Evolutionary conservation across 2,888 invertebrate genomes (phyloP), one percentile per base, ranked within the genome.

Genomic region (Galeruca laticollis): DNA sequence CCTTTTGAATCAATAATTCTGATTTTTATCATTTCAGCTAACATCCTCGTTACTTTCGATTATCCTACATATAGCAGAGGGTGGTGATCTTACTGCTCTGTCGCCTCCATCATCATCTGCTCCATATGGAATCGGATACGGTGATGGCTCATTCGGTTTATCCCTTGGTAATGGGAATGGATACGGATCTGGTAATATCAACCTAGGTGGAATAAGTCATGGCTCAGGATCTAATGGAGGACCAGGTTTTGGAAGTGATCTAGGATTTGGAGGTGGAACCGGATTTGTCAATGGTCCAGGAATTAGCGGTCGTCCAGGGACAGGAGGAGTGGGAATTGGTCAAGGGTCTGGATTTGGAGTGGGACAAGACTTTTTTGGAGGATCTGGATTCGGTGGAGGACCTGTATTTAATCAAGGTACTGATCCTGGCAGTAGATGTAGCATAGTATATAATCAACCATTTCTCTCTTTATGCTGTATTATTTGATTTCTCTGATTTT

Each of bases 11-110:
- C n/a, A n/a, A n/a, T n/a, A n/a, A n/a, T n/a, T n/a, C n/a, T n/a
- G n/a, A n/a, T n/a, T n/a, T 20, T 57, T 37, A 68, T 71, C 69
- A 63, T 78, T 77, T 18, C 73, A 81, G 81, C 71, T 76, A 61
- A 37, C 78, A 52, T 68, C 75, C 59, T 69, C 71, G 18, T 33
- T 80, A 74, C 73, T 79, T 70, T 77, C 79, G 71, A 31, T 77
- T 57, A 73, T 76, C 68, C 67, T 75, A 20, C 43, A 79, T 59
- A 77, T 3, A 31, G 35, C 74, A 69, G 73, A 73, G 37, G 79
- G 81, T 71, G 81, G 80, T 72, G 70, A 77, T 56, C 73, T 79
- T 62, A 71, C 75, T 15, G 75, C 76, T 56, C 74, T 81, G 35
- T 73, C 75, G 37, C 78, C 81, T n/a, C 81, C 82, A 21, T 54